These are phyloP conservation scores for Carassius gibelio DNA, from an alignment of 2,113 vertebrate genomes.

Conservation along the genomic window DNA sequence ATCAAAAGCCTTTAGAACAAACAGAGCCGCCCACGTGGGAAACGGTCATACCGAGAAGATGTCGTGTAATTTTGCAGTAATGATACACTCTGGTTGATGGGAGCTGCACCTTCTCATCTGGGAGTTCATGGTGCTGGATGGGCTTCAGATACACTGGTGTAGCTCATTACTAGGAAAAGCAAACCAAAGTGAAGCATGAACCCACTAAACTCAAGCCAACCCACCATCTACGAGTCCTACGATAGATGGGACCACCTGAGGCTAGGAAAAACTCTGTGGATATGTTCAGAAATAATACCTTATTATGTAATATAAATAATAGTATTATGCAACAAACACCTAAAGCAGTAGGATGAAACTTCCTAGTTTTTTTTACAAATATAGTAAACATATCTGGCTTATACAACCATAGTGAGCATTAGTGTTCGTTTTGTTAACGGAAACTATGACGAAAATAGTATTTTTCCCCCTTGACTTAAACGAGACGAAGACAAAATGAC, in stretches of 20 bases:
- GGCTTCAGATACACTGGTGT: slow-evolving; percentile 37
- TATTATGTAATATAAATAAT: neutral
- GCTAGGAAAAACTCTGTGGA: neutral
- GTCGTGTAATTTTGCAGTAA: slow-evolving; percentile 58
- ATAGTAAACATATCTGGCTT: neutral
- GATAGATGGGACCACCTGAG: neutral
- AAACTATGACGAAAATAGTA: no score
- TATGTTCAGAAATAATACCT: no score
- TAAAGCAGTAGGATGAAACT: neutral
- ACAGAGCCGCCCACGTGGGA: slow-evolving; percentile 2
- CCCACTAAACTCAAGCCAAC: neutral
- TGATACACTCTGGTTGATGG: slow-evolving; percentile 47
- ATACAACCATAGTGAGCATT: no score
- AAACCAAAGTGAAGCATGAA: slow-evolving; percentile 23
- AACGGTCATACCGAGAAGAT: slow-evolving; percentile 1
- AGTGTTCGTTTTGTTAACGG: no score
- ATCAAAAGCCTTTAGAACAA: slow-evolving; percentile 45
- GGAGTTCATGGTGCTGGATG: slow-evolving; percentile 20
- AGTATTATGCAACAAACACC: neutral
- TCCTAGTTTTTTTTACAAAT: neutral
- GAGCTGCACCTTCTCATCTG: neutral
- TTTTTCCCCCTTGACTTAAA: no score
- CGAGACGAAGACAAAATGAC: no score
- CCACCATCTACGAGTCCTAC: neutral
- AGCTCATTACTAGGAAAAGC: slow-evolving; percentile 40